Conservation (phyloP, 2,113 vertebrate species). For the Anarhynchus alexandrinus region DNA sequence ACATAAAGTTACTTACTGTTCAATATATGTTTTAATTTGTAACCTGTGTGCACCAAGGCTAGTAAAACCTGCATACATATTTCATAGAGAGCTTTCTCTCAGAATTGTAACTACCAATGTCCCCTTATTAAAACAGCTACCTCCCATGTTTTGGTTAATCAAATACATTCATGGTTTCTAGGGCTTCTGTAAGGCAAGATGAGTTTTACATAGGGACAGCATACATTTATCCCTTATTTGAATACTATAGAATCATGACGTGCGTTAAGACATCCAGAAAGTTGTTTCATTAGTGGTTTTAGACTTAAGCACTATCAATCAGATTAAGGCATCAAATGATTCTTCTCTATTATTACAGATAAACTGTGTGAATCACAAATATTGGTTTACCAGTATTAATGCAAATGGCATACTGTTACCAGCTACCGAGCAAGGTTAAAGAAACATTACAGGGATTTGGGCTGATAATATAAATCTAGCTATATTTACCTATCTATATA, state of each 20-base stretch:
- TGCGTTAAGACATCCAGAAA: background rate
- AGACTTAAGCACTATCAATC: background rate
- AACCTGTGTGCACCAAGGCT: background rate
- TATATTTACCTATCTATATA: background rate
- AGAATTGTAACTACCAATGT: background rate
- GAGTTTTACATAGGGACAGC: background rate
- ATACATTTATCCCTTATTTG: background rate
- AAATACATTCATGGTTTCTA: background rate
- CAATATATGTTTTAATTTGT: background rate
- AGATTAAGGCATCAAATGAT: background rate
- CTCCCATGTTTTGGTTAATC: background rate
- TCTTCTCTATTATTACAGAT: background rate
- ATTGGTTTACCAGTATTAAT: background rate
- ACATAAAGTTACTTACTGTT: background rate
- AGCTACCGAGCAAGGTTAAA: background rate
- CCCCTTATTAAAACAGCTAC: background rate
- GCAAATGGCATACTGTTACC: background rate
- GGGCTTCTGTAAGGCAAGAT: background rate
- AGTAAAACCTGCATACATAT: background rate
- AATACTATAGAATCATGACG: fast-evolving
- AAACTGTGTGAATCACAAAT: background rate
- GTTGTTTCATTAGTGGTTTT: background rate
- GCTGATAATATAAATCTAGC: background rate
- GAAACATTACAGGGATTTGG: background rate
- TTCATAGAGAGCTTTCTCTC: background rate